Percentiles rank a stretch among this genome's conserved stretches.
These are phyloP conservation scores for Diuraphis noxia DNA, from an alignment of 1,140 invertebrate species.

Conservation along the genomic window DNA sequence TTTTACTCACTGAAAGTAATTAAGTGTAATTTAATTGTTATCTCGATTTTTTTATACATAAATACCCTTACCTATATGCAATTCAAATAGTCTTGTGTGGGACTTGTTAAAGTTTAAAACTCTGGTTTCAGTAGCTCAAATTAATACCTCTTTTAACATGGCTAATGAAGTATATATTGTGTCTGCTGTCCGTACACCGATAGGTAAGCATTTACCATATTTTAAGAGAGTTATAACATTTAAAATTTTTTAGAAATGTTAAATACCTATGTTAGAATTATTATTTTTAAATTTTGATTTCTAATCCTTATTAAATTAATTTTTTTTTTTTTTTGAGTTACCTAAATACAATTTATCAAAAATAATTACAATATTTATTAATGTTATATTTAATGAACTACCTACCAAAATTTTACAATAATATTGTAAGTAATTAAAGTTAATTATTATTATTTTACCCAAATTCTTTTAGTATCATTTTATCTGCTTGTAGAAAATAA, in stretches of 20 bases:
- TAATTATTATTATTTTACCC: no score
- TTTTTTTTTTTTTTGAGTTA: background rate
- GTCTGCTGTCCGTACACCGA: conserved; percentile 69
- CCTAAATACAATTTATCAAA: background rate
- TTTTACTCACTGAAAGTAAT: background rate
- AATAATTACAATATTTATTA: background rate
- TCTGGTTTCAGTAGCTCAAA: background rate
- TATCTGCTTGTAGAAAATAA: no score
- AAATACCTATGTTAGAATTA: background rate
- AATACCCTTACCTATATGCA: background rate
- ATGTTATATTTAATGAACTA: background rate
- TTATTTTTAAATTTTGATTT: background rate
- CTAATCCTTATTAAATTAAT: background rate
- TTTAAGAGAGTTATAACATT: background rate
- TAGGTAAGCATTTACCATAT: conserved; percentile 63
- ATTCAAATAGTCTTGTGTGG: background rate
- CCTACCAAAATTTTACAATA: background rate
- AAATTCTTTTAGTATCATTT: no score
- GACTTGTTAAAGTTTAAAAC: background rate
- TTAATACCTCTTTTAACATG: conserved; percentile 38
- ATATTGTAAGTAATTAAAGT: no score
- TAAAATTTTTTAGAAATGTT: no score
- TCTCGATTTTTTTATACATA: conserved; percentile 7
- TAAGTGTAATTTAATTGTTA: conserved; percentile 24
- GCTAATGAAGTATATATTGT: conserved; percentile 66